Evolutionary conservation across 2,888 invertebrate genomes (phyloP), one percentile per base, ranked within the genome.

Genomic region (Cosmia pyralina): DNA sequence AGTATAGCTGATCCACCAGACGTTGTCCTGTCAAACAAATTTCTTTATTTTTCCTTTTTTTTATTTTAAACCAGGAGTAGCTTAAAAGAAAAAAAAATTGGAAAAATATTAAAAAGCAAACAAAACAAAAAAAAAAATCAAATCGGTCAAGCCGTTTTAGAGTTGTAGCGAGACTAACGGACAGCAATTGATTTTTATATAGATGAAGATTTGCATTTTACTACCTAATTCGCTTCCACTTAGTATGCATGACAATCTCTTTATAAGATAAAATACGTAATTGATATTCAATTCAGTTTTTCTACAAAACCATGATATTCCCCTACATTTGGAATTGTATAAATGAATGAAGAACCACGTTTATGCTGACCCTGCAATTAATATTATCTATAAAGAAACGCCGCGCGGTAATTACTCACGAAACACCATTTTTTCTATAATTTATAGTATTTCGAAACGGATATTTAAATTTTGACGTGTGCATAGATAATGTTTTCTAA

Each of bases 381-480:
- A 77, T 66, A 63, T 66, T 84, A 81, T 85, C 79, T 79, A 34
- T 62, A 83, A 83, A 83, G 76, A 68, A 69, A 69, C 44, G 46
- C 85, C 83, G 79, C 78, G 1, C 2, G 10, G 34, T 79, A 78
- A 75, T 82, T 81, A 79, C 69, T 73, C 69, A 80, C 65, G 63
- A 58, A 77, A 77, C 59, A 65, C 74, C 19, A 78, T 71, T 85
- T 81, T 76, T 74, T 72, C 64, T 62, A 41, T 75, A 76, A 76
- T 82, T 83, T 81, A 85, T 82, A 19, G 76, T 67, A 55, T 72
- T 71, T 77, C 66, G 73, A 64, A 81, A 85, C 69, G 71, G 77
- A 70, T 75, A 74, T 84, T 77, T 74, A 77, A 84, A 82, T 77
- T 69, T 77, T 77, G 70, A 85, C 81, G 67, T 65, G 55, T 71